A percentile compares a stretch with the other conserved stretches of the same genome.
Evolutionary conservation across 2,888 invertebrate species (phyloP).

Genomic region (Brenthis hecate): DNA sequence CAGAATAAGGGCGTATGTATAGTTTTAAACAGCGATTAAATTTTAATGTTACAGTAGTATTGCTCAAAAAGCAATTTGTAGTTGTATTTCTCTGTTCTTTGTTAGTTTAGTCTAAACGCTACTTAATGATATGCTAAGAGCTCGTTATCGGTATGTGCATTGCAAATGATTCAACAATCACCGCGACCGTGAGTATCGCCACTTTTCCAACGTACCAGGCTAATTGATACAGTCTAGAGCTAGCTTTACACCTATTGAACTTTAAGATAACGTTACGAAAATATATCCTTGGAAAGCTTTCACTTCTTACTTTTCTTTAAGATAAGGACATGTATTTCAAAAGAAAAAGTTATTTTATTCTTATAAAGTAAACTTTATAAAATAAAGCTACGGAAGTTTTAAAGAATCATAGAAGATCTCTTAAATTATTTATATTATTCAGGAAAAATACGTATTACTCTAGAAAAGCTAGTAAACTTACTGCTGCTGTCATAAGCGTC

Average conservation of each 20-base stretch:
- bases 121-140: slow-evolving; percentile 13
- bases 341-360: too few relatives aligned
- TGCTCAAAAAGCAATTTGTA: slow-evolving; percentile 7
- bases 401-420: too few relatives aligned
- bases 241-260: slow-evolving; percentile 26
- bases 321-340: background rate
- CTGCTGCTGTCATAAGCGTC: too few relatives aligned
- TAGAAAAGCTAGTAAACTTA: too few relatives aligned
- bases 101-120: slow-evolving; percentile 10
- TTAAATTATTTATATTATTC: too few relatives aligned
- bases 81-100: slow-evolving; percentile 1
- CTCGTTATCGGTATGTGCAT: slow-evolving; percentile 21
- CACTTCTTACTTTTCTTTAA: background rate
- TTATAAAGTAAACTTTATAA: too few relatives aligned
- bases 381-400: too few relatives aligned
- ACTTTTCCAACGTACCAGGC: slow-evolving; percentile 29
- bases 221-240: slow-evolving; percentile 36
- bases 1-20: too few relatives aligned
- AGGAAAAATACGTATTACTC: too few relatives aligned
- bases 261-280: slow-evolving; percentile 1
- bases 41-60: background rate
- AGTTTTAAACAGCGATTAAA: too few relatives aligned
- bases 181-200: slow-evolving; percentile 34
- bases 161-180: slow-evolving; percentile 32
- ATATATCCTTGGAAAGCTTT: background rate